These are phyloP conservation scores for Brachymystax lenok DNA, from an alignment of 2,797 vertebrate genomes.

Conservation along the genomic window DNA sequence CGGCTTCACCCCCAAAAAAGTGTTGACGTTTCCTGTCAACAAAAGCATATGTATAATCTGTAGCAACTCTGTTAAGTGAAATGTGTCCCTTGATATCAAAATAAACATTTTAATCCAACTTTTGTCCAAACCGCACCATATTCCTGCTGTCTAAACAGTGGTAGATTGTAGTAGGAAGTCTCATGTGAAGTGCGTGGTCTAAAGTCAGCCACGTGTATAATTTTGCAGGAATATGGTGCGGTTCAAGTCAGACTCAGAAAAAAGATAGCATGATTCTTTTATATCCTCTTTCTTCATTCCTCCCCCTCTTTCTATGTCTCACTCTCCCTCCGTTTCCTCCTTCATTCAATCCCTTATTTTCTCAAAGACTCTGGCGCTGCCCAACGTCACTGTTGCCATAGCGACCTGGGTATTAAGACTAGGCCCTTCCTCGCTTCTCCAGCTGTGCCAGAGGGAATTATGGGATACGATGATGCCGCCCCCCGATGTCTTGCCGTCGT, in stretches of 20 bases:
- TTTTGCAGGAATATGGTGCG: too few relatives aligned
- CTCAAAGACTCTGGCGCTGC: slow-evolving; percentile 57
- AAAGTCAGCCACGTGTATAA: too few relatives aligned
- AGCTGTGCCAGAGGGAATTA: slow-evolving; percentile 68
- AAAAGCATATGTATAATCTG: too few relatives aligned
- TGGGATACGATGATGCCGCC: slow-evolving; percentile 62
- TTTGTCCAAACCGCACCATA: too few relatives aligned
- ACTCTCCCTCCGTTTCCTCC: slow-evolving; percentile 41
- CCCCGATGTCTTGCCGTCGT: slow-evolving; percentile 29
- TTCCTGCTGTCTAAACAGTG: too few relatives aligned
- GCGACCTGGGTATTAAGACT: slow-evolving; percentile 70
- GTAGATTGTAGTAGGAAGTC: too few relatives aligned
- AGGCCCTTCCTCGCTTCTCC: slow-evolving; percentile 63
- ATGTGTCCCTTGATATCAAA: too few relatives aligned
- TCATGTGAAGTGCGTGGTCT: too few relatives aligned
- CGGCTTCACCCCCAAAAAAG: too few relatives aligned
- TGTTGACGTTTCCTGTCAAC: too few relatives aligned
- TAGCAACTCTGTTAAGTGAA: too few relatives aligned
- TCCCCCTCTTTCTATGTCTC: slow-evolving; percentile 8
- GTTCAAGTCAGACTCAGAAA: neutral
- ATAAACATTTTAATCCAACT: too few relatives aligned
- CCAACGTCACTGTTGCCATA: slow-evolving; percentile 77
- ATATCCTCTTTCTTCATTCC: slow-evolving; percentile 48
- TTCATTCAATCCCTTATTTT: slow-evolving; percentile 48
- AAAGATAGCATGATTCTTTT: slow-evolving; percentile 43